Percentiles rank a stretch among this genome's conserved stretches.
phyloP scores from a whole-genome alignment of 2,797 vertebrate species.

The Melopsittacus undulatus region DNA sequence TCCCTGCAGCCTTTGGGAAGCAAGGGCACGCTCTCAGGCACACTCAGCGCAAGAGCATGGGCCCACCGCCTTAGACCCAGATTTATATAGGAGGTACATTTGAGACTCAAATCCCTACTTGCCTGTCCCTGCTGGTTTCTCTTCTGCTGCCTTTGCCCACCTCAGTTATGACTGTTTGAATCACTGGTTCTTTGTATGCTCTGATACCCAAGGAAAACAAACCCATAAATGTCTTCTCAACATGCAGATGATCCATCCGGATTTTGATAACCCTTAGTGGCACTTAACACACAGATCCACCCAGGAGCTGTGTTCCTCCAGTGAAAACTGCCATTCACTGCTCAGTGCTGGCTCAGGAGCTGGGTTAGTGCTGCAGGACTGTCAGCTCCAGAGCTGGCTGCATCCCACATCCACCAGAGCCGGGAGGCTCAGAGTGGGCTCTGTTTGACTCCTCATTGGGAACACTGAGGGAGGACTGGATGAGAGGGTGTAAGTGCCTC shows the following conservation, averaged over 20 bases:
- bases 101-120: neutral
- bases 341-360: neutral
- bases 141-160: neutral
- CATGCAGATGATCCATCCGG: neutral
- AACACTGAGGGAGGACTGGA: neutral
- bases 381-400: fast-evolving
- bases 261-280: neutral
- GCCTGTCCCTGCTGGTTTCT: neutral
- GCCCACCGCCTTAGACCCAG: neutral
- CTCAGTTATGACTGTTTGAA: neutral
- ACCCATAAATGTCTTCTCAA: neutral
- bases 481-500: neutral
- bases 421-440: neutral
- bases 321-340: neutral
- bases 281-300: neutral
- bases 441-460: neutral
- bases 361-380: neutral
- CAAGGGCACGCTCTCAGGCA: neutral
- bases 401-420: neutral
- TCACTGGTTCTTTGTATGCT: neutral
- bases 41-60: neutral
- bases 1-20: neutral
- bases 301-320: neutral
- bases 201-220: neutral
- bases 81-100: neutral